Conservation (phyloP, 2,888 invertebrate genomes). For the Eristalis intricaria region DNA sequence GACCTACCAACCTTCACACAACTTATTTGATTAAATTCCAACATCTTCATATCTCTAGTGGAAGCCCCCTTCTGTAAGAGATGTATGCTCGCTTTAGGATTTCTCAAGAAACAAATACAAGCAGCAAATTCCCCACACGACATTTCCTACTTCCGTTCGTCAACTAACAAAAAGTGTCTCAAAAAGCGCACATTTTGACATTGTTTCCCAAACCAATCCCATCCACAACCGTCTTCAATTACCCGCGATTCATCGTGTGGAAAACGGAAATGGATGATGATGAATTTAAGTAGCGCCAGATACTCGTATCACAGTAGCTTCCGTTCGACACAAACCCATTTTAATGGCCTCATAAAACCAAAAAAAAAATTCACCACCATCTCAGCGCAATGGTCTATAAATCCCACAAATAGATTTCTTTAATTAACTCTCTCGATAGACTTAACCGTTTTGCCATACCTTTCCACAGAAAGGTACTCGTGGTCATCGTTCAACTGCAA, state of each 20-base stretch:
- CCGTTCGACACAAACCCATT: neutral
- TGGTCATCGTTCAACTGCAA: conserved; percentile 21
- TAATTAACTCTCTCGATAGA: conserved; percentile 37
- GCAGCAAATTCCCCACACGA: too few relatives aligned
- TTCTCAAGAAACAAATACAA: too few relatives aligned
- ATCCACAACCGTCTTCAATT: neutral
- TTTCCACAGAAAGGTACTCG: conserved; percentile 12
- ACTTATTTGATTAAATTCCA: too few relatives aligned
- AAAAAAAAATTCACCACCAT: neutral
- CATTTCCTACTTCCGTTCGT: neutral
- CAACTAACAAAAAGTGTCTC: neutral
- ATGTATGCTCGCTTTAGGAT: too few relatives aligned
- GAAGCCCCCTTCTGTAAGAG: too few relatives aligned
- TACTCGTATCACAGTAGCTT: neutral
- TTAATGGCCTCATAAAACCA: neutral
- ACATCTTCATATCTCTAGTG: too few relatives aligned
- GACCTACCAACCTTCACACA: too few relatives aligned
- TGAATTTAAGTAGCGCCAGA: neutral
- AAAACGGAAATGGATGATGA: neutral
- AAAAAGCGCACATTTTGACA: neutral
- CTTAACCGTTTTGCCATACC: conserved; percentile 2
- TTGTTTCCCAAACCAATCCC: neutral
- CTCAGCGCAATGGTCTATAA: conserved; percentile 21
- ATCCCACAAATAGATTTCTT: conserved; percentile 31
- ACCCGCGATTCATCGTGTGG: neutral